Conservation (phyloP, 2,113 vertebrate genomes). For the Austrofundulus limnaeus region DNA sequence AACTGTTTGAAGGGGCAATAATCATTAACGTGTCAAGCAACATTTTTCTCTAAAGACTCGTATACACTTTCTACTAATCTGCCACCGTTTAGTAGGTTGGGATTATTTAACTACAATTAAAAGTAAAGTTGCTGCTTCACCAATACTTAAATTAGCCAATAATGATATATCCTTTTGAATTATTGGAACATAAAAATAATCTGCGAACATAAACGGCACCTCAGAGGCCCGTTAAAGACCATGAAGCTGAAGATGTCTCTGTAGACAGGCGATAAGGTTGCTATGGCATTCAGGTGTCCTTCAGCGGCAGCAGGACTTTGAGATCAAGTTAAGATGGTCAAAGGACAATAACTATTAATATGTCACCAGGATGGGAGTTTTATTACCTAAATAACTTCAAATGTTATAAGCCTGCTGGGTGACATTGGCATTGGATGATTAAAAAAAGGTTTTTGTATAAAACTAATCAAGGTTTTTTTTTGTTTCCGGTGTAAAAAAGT, state of each 20-base stretch:
- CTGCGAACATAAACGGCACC: neutral
- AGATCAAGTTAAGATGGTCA: slow-evolving; percentile 45
- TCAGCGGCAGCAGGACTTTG: slow-evolving; percentile 62
- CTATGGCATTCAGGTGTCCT: slow-evolving; percentile 52
- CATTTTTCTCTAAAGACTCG: neutral
- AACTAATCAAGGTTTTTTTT: too few relatives aligned
- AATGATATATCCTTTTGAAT: neutral
- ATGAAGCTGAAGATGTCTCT: neutral
- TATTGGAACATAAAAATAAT: neutral
- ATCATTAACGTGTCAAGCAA: slow-evolving; percentile 58
- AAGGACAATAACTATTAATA: slow-evolving; percentile 60
- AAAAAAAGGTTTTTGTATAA: neutral
- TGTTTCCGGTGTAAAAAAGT: too few relatives aligned
- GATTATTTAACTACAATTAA: slow-evolving; percentile 13
- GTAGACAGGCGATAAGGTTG: slow-evolving; percentile 25
- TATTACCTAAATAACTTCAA: slow-evolving; percentile 43
- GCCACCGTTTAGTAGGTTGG: neutral
- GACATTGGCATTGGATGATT: slow-evolving; percentile 19
- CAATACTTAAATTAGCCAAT: neutral
- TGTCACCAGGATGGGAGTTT: slow-evolving; percentile 43
- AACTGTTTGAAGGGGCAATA: slow-evolving; percentile 43
- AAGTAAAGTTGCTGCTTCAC: neutral
- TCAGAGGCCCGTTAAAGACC: too few relatives aligned
- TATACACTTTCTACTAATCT: slow-evolving; percentile 15
- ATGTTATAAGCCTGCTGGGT: slow-evolving; percentile 6